phyloP scores from a whole-genome alignment of 2,888 invertebrate species.

The Zootermopsis nevadensis region DNA sequence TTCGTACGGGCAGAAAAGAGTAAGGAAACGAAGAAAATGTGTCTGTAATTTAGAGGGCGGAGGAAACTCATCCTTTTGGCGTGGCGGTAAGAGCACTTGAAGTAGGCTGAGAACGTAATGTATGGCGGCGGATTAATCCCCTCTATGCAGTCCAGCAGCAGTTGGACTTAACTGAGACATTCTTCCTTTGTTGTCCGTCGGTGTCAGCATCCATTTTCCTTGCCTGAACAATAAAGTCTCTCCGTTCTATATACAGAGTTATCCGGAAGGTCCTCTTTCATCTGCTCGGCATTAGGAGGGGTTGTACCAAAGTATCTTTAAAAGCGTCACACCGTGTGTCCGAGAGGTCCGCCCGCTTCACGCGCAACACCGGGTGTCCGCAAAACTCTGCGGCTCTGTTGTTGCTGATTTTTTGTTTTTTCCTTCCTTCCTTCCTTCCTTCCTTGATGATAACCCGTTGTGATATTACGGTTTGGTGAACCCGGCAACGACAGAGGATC shows the following conservation, averaged over 20 bases:
- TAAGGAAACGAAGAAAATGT: slow-evolving; percentile 10
- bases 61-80: slow-evolving; percentile 7
- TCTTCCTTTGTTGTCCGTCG: neutral
- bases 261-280: slow-evolving; percentile 16
- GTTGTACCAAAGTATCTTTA: neutral
- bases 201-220: slow-evolving; percentile 21
- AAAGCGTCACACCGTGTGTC: neutral
- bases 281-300: neutral
- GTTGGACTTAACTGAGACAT: slow-evolving; percentile 2
- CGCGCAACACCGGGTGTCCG: too few species aligned
- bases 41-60: slow-evolving; percentile 9
- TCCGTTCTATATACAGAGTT: slow-evolving; percentile 24
- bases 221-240: slow-evolving; percentile 12
- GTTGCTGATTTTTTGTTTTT: too few species aligned
- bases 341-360: neutral
- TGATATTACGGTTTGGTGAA: too few species aligned
- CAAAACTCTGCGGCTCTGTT: too few species aligned
- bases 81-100: neutral
- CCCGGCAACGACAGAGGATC: too few species aligned
- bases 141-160: slow-evolving; percentile 4
- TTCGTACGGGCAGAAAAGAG: neutral
- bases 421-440: too few species aligned
- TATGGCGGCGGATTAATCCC: slow-evolving; percentile 31
- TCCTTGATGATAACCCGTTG: too few species aligned
- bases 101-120: slow-evolving; percentile 21